These are phyloP conservation scores for Nothocercus julius DNA, from an alignment of 2,113 vertebrate species.

Conservation along the genomic window DNA sequence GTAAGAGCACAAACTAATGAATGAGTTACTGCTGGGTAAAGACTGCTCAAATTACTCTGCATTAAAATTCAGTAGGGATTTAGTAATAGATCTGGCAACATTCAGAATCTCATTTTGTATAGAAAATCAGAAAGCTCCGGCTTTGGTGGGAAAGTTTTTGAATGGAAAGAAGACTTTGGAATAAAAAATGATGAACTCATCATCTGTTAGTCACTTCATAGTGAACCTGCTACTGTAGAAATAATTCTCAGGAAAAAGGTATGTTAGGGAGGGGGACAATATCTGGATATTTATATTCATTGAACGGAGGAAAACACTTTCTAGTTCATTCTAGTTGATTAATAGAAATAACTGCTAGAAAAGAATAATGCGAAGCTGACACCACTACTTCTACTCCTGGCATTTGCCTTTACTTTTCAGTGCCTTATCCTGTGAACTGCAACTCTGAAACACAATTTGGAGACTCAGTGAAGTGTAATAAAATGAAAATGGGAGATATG, in stretches of 20 bases:
- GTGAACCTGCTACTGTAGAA: rapidly evolving
- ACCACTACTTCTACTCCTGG: neutral
- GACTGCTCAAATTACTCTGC: neutral
- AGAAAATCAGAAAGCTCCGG: neutral
- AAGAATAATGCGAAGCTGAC: constrained; percentile 35
- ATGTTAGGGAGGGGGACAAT: neutral
- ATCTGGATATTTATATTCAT: constrained; percentile 30
- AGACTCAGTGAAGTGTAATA: constrained; percentile 37
- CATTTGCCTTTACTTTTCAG: constrained; percentile 24
- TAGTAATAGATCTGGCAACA: neutral
- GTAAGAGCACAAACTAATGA: constrained; percentile 5
- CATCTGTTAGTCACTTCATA: neutral
- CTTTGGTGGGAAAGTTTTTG: neutral
- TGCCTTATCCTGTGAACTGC: constrained; percentile 36
- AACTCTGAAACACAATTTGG: constrained; percentile 50
- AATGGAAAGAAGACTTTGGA: neutral
- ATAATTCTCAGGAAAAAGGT: neutral
- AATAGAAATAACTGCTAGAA: constrained; percentile 42
- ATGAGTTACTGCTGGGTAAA: constrained; percentile 22
- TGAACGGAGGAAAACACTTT: constrained; percentile 7
- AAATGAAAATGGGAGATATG: constrained; percentile 49
- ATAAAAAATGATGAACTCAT: neutral
- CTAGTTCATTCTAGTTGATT: neutral
- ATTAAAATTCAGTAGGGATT: constrained; percentile 11
- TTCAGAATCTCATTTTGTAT: neutral